phyloP scores from a whole-genome alignment of 2,113 vertebrate genomes.

The Bothrops jararaca region DNA sequence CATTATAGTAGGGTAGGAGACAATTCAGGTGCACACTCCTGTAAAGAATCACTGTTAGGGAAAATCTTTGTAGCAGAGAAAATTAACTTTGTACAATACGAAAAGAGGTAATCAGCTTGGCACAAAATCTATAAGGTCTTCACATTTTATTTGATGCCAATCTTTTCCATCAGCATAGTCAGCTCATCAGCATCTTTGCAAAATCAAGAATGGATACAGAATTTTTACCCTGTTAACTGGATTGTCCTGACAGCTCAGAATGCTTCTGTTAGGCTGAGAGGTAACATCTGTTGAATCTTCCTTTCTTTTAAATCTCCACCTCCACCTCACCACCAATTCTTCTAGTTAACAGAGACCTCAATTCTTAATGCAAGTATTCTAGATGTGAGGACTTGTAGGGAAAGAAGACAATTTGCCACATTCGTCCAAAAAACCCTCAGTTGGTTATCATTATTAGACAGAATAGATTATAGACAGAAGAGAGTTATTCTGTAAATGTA shows the following conservation, averaged over 20 bases:
- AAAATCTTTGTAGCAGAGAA: background rate
- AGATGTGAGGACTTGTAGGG: background rate
- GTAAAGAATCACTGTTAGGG: background rate
- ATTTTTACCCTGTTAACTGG: background rate
- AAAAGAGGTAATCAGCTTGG: conserved; percentile 6
- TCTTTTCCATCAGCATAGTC: background rate
- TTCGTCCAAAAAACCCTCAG: background rate
- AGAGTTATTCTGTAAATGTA: background rate
- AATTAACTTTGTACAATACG: conserved; percentile 14
- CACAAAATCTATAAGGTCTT: background rate
- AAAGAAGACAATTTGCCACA: background rate
- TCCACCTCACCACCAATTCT: background rate
- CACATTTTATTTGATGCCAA: background rate
- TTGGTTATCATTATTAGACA: background rate
- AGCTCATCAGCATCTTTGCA: background rate
- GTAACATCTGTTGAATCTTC: background rate
- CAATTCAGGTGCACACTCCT: conserved; percentile 6
- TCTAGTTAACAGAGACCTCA: background rate
- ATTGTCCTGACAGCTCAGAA: background rate
- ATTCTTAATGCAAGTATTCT: background rate
- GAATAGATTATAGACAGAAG: background rate
- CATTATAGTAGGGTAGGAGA: background rate
- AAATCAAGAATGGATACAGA: background rate
- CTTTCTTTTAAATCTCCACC: background rate
- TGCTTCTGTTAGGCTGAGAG: background rate